Evolutionary conservation across 2,113 vertebrate species (phyloP).

Genomic region (Suncus etruscus): DNA sequence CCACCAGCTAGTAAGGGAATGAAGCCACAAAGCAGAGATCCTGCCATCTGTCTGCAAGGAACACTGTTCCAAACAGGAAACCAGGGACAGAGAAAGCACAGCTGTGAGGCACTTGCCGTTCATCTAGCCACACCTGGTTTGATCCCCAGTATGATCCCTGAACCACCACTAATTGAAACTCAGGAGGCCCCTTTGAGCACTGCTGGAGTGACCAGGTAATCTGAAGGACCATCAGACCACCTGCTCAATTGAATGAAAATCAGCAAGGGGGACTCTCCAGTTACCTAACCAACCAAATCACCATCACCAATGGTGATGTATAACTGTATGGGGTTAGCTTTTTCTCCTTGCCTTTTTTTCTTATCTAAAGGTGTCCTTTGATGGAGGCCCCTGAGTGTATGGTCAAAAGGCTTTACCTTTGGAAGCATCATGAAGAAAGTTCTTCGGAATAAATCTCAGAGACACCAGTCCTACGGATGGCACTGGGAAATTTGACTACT

Average conservation of each 20-base stretch:
- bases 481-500: too few relatives aligned
- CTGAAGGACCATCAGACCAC: too few relatives aligned
- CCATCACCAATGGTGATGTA: background rate
- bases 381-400: background rate
- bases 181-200: too few relatives aligned
- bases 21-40: background rate
- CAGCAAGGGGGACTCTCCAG: too few relatives aligned
- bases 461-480: background rate
- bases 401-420: background rate
- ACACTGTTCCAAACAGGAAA: background rate
- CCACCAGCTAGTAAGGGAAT: background rate
- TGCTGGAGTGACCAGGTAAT: too few relatives aligned
- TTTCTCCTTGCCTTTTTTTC: background rate
- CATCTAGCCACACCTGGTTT: too few relatives aligned
- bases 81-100: too few relatives aligned
- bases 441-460: background rate
- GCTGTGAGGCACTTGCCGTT: too few relatives aligned
- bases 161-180: too few relatives aligned
- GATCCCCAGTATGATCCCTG: too few relatives aligned
- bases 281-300: too few relatives aligned
- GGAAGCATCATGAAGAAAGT: background rate
- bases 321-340: background rate
- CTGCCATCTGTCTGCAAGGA: background rate
- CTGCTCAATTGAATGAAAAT: too few relatives aligned
- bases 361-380: background rate